Percentiles rank a stretch among this genome's conserved stretches.
Evolutionary conservation across 2,888 invertebrate species (phyloP).

Genomic region (Coelinius sp.): DNA sequence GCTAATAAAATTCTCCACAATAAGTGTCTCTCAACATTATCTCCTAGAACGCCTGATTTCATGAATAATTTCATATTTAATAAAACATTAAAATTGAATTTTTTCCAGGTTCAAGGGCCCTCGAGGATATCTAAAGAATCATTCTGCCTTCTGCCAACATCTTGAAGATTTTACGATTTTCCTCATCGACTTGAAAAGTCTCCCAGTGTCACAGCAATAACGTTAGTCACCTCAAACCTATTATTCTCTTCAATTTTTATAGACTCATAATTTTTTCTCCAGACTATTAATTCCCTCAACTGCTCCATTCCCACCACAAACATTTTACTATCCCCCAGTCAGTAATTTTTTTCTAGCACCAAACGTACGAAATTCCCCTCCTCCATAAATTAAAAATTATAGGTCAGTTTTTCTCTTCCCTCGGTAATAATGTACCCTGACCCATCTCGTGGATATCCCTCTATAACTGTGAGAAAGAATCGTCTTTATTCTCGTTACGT

Average conservation of each 20-base stretch:
- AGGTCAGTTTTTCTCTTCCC: conserved; percentile 7
- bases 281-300: background rate
- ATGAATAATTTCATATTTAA: too few relatives aligned
- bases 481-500: conserved; percentile 23
- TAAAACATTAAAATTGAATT: too few relatives aligned
- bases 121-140: too few relatives aligned
- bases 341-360: background rate
- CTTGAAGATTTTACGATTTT: background rate
- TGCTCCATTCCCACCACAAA: background rate
- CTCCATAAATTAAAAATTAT: conserved; percentile 20
- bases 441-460: background rate
- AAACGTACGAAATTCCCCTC: background rate
- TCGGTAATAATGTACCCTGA: background rate
- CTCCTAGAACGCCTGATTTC: too few relatives aligned
- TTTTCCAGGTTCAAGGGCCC: too few relatives aligned
- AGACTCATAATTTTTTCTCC: background rate
- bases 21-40: too few relatives aligned
- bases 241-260: background rate
- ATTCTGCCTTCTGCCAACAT: too few relatives aligned
- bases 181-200: background rate
- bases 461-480: conserved; percentile 15
- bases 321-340: background rate
- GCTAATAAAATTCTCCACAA: too few relatives aligned
- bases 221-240: background rate
- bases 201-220: background rate